These are phyloP conservation scores for Rugalucina vietnamica DNA, from an alignment of 2,888 invertebrate species.

Conservation along the genomic window DNA sequence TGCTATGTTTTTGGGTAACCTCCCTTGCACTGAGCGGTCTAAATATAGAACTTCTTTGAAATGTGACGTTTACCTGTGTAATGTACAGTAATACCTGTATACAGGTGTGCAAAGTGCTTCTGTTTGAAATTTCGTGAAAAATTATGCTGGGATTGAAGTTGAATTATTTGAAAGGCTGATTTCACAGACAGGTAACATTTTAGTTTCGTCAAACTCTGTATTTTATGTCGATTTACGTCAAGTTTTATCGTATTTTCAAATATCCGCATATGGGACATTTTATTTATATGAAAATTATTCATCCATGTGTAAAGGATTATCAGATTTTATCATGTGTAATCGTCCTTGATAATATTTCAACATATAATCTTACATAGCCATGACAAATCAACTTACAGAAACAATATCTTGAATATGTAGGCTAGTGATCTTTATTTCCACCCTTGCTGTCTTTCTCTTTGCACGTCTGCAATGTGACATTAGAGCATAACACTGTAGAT, in stretches of 20 bases:
- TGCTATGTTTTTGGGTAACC: conserved; percentile 37
- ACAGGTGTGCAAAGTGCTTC: conserved; percentile 1
- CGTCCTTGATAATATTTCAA: no score
- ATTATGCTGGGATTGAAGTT: background rate
- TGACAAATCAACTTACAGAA: no score
- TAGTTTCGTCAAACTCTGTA: no score
- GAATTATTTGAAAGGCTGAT: background rate
- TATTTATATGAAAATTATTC: background rate
- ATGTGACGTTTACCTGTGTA: background rate
- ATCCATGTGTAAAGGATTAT: conserved; percentile 2
- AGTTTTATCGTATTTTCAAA: background rate
- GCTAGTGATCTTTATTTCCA: no score
- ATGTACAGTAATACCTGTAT: conserved; percentile 8
- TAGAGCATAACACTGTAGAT: no score
- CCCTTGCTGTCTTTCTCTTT: no score
- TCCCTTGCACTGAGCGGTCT: conserved; percentile 30
- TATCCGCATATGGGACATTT: background rate
- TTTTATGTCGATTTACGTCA: background rate
- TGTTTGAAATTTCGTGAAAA: background rate
- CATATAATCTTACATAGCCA: no score
- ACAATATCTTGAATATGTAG: no score
- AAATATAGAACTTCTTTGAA: background rate
- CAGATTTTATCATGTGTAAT: background rate
- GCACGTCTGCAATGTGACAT: no score
- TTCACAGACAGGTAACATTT: background rate